Evolutionary conservation across 2,888 invertebrate species (phyloP), one percentile per base, ranked within the genome.

Genomic region (Nowickia ferox): DNA sequence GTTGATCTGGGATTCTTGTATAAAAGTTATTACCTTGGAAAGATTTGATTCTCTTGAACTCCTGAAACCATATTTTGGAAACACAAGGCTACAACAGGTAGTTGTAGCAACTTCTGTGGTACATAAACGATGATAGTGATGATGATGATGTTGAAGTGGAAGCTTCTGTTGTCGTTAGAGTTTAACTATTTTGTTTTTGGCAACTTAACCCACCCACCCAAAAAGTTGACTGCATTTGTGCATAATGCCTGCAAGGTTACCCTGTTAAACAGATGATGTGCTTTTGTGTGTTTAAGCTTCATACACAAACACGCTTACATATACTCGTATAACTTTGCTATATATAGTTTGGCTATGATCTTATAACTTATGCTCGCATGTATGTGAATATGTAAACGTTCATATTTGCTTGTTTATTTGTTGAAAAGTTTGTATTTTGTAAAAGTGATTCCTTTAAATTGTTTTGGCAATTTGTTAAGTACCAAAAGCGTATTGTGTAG

Each of bases 401-500:
- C 55, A 5, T 30, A 42, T 44, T 9, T 51, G 10, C 9, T 11
- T 71, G 11, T n/a, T 3, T 83, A 46, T 79, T 59, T 82, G 63
- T 51, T 44, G 40, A 40, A 61, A 61, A 59, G 44, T 53, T 72
- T 63, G 61, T 69, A n/a, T 68, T 72, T 48, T 63, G 38, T 55
- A 46, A 8, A 76, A 86, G 86, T 84, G 86, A 80, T 86, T 76
- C 83, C 84, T 66, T 38, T 84, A 86, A 86, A 86, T 80, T 79
- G 84, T 86, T 86, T 86, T 84, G 86, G 75, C 86, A 86, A 86
- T 86, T 86, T 86, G 84, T 86, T 79, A 83, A 86, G 75, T 80
- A 84, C 84, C 74, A 59, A 83, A 86, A 86, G 79, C 84, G 83
- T 86, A 86, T 79, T 79, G 71, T 79, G 72, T 40, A 65, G 63